Conservation (phyloP, 1,140 invertebrate genomes). For the Lasioglossum baleicum region DNA sequence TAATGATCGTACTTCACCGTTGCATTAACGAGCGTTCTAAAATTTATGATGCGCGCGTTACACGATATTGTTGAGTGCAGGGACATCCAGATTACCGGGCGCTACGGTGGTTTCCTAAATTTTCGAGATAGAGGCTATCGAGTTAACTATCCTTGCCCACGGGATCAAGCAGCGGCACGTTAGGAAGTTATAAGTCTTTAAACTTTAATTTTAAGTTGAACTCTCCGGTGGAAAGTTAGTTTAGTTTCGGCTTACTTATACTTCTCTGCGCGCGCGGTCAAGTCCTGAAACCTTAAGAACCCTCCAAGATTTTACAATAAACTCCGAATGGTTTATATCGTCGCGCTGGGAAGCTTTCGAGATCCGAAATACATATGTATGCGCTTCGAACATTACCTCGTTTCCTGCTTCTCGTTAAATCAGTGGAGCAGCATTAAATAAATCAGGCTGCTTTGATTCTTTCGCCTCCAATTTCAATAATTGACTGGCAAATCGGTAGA, state of each 20-base stretch:
- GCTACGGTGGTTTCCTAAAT: conserved; percentile 28
- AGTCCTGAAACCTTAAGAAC: conserved; percentile 58
- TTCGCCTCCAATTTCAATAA: no score
- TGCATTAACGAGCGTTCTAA: neutral
- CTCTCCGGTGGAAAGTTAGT: conserved; percentile 54
- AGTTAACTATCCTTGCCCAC: conserved; percentile 58
- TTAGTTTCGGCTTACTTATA: conserved; percentile 66
- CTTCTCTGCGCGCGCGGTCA: conserved; percentile 55
- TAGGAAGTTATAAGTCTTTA: conserved; percentile 72
- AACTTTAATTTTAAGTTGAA: conserved; percentile 72
- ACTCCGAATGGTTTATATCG: conserved; percentile 59
- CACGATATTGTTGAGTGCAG: conserved; percentile 25
- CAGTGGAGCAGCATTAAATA: neutral
- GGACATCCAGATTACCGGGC: conserved; percentile 40
- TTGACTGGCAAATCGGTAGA: no score
- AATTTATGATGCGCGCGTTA: conserved; percentile 26
- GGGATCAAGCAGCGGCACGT: conserved; percentile 58
- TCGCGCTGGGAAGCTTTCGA: neutral
- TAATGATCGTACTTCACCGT: neutral
- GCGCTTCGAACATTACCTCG: neutral
- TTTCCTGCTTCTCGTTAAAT: neutral
- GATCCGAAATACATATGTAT: conserved; percentile 3
- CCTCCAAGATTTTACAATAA: conserved; percentile 63
- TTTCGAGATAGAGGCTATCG: conserved; percentile 47
- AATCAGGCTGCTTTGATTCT: neutral